These are phyloP conservation scores for Microplitis manilae DNA, from an alignment of 2,888 invertebrate genomes.

Conservation along the genomic window DNA sequence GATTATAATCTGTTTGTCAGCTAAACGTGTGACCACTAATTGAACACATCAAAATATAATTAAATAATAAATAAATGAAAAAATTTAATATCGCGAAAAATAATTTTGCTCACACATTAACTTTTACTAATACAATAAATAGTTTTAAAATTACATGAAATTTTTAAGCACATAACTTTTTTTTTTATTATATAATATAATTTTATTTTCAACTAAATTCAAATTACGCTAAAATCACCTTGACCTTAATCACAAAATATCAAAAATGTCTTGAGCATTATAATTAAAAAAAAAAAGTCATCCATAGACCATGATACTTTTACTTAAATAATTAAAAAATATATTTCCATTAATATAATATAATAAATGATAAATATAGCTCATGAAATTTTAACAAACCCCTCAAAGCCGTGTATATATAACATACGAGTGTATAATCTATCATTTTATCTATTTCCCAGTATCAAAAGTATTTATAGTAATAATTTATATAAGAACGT, in stretches of 20 bases:
- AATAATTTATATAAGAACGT: background rate
- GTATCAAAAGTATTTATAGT: background rate
- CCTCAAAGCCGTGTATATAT: background rate
- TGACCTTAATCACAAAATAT: background rate
- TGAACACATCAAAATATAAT: slow-evolving; percentile 27
- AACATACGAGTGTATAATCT: background rate
- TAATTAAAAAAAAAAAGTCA: background rate
- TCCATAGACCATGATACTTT: background rate
- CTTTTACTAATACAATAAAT: too few species aligned
- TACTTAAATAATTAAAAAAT: background rate
- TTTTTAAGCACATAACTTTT: too few species aligned
- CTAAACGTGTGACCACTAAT: slow-evolving; percentile 36
- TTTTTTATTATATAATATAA: too few species aligned
- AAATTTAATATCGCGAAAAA: background rate
- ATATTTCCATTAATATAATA: background rate
- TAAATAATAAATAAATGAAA: slow-evolving; percentile 9
- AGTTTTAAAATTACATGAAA: too few species aligned
- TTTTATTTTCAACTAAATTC: background rate
- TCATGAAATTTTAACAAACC: background rate
- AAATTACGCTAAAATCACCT: background rate
- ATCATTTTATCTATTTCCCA: background rate
- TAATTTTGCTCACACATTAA: background rate
- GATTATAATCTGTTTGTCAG: slow-evolving; percentile 44
- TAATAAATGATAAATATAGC: background rate
- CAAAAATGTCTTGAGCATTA: background rate